Percentiles rank a stretch among this genome's conserved stretches.
Conservation (phyloP, 2,113 vertebrate genomes). For the Nipponia nippon region DNA sequence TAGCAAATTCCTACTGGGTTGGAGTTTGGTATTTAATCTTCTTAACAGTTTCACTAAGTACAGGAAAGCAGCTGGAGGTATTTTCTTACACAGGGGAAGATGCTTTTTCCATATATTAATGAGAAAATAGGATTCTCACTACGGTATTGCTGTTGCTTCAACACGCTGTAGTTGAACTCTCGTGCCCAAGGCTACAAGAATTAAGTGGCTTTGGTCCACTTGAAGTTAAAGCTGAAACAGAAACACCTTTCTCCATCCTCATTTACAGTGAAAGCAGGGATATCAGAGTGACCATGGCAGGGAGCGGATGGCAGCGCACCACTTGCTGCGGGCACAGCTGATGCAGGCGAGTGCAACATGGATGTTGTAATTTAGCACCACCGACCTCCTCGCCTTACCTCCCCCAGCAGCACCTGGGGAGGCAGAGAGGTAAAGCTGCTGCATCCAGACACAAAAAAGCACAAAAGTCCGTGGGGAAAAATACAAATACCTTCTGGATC, state of each 20-base stretch:
- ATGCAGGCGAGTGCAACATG: neutral
- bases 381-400: neutral
- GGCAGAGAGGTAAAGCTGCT: neutral
- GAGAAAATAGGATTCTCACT: neutral
- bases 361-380: neutral
- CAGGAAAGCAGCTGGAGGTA: neutral
- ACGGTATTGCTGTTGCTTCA: neutral
- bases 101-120: neutral
- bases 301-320: neutral
- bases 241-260: neutral
- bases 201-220: neutral
- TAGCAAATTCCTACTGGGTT: neutral
- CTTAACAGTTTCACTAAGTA: neutral
- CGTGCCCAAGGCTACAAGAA: neutral
- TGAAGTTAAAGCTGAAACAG: neutral
- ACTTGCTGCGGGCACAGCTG: neutral
- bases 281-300: neutral
- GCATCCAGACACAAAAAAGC: neutral
- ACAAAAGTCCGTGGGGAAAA: neutral
- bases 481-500: neutral
- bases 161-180: neutral
- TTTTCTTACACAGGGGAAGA: neutral
- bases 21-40: neutral
- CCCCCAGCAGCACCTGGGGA: rapidly evolving
- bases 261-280: neutral